These are phyloP conservation scores for Anomalospiza imberbis DNA, from an alignment of 2,797 vertebrate genomes.

Conservation along the genomic window DNA sequence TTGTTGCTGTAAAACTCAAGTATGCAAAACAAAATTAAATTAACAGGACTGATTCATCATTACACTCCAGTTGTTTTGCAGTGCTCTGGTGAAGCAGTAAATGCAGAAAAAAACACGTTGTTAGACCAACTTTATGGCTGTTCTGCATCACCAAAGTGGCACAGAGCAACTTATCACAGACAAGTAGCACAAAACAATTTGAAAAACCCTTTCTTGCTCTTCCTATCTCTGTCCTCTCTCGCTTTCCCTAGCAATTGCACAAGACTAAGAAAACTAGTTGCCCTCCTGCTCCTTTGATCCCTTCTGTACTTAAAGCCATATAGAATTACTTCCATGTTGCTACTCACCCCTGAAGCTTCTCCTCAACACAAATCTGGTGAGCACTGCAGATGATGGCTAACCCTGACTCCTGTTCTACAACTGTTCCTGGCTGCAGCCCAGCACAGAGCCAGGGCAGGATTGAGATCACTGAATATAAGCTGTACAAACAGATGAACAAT, in stretches of 20 bases:
- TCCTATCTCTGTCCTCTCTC: not conserved
- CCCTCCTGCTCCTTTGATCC: not conserved
- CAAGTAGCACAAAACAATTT: not conserved
- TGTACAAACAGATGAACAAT: not conserved
- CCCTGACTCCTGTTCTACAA: not conserved
- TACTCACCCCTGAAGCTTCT: not conserved
- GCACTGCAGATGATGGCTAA: accelerated
- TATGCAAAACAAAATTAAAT: constrained; percentile 36
- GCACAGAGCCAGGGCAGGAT: not conserved
- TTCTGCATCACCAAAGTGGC: not conserved
- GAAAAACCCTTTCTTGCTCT: not conserved
- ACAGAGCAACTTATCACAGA: not conserved
- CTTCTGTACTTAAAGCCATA: not conserved
- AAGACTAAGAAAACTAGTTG: not conserved
- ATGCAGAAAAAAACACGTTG: not conserved
- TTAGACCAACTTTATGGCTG: constrained; percentile 24
- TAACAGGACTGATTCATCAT: constrained; percentile 18
- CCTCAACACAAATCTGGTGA: not conserved
- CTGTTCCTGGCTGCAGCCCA: not conserved
- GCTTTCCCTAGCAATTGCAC: not conserved
- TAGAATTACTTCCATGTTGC: not conserved
- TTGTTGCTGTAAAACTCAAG: constrained; percentile 14
- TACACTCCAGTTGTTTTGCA: not conserved
- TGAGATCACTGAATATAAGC: not conserved
- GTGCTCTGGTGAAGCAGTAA: constrained; percentile 28